Base-by-base conservation (phyloP, 2,113 vertebrate genomes). In the Pyxicephalus adspersus region DNA sequence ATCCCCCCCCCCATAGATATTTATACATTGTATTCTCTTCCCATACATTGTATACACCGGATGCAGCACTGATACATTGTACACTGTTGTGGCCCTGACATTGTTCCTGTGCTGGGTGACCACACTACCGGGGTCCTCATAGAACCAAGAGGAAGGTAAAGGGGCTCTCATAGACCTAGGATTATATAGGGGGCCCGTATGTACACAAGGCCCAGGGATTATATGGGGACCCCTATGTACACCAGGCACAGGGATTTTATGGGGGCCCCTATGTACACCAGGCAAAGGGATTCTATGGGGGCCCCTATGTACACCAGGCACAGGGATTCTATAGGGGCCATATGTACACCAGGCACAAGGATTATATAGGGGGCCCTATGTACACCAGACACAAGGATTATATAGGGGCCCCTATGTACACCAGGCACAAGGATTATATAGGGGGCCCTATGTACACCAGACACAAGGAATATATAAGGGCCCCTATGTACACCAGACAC, bases 111-210 rank as follows among this genome's bases (percentile, higher is more conserved):
- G n/a, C n/a, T n/a, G n/a, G n/a, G n/a, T n/a, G n/a, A n/a, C n/a
- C n/a, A n/a, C n/a, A n/a, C n/a, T n/a, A n/a, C n/a, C n/a, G n/a
- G n/a, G n/a, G n/a, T n/a, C n/a, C n/a, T n/a, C n/a, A n/a, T n/a
- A n/a, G n/a, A n/a, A n/a, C n/a, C n/a, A n/a, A n/a, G n/a, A n/a
- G n/a, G n/a, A n/a, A n/a, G n/a, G n/a, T n/a, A n/a, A n/a, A n/a
- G n/a, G n/a, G n/a, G n/a, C n/a, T n/a, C n/a, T n/a, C n/a, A n/a
- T n/a, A n/a, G n/a, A n/a, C 63, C 28, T 19, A 17, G 26, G 95
- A 95, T 96, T 95, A n/a, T n/a, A 94, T 95, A 2, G 94, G 94
- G 92, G 93, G 95, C 96, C 92, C 96, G 90, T 90, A 87, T 77
- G 90, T 91, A 88, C 85, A 91, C 90, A 86, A 89, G 8, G 2